These are phyloP conservation scores for Macrotrachela quadricornifera DNA, from an alignment of 1,140 invertebrate species.

Conservation along the genomic window DNA sequence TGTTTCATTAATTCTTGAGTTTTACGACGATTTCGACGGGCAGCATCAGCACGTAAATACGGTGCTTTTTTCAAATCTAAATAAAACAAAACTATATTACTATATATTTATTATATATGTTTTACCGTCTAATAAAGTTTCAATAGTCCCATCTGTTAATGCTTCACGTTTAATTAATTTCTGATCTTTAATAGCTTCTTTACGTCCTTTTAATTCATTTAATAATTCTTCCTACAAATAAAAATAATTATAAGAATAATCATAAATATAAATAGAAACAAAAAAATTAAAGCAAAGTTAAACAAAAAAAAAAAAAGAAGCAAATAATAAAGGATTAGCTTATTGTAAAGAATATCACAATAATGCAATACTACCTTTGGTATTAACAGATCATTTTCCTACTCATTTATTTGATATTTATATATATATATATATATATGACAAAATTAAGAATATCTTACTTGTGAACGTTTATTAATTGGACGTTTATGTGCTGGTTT, in stretches of 20 bases:
- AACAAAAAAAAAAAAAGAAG: neutral
- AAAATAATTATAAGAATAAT: neutral
- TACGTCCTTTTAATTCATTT: neutral
- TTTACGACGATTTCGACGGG: constrained; percentile 59
- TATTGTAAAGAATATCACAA: too few species aligned
- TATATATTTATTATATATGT: too few species aligned
- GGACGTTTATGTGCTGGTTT: neutral
- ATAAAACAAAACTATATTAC: too few species aligned
- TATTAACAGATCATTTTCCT: too few species aligned
- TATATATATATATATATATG: too few species aligned
- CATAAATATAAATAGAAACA: too few species aligned
- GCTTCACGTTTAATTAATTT: constrained; percentile 4
- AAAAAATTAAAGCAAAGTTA: neutral
- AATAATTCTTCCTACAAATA: neutral
- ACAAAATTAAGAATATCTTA: too few species aligned
- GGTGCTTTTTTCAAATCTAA: constrained; percentile 67
- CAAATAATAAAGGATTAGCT: too few species aligned
- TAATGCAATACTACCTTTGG: too few species aligned
- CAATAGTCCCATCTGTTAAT: neutral
- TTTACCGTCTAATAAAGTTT: constrained; percentile 1
- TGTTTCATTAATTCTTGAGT: neutral
- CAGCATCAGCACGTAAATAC: constrained; percentile 75
- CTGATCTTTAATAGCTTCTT: neutral
- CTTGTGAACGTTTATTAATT: too few species aligned
- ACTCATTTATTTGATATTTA: too few species aligned